Evolutionary conservation across 2,113 vertebrate species (phyloP).

Genomic region (Prochilodus magdalenae): DNA sequence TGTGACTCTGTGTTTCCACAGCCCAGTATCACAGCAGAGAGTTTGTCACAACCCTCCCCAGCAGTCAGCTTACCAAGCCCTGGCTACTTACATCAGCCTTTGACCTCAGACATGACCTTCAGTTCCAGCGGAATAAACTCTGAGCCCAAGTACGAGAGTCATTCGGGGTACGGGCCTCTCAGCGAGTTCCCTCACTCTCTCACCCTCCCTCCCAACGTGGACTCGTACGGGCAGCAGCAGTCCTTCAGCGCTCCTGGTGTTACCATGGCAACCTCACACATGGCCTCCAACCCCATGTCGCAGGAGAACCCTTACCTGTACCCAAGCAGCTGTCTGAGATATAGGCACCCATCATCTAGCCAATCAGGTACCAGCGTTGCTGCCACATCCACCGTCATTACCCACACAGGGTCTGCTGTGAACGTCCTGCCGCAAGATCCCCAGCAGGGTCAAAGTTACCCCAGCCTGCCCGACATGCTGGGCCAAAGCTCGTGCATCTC

Average conservation of each 20-base stretch:
- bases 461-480: slow-evolving; percentile 57
- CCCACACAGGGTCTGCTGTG: slow-evolving; percentile 69
- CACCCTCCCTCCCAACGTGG: slow-evolving; percentile 56
- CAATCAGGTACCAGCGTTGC: slow-evolving; percentile 42
- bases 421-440: slow-evolving; percentile 48
- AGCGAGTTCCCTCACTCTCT: slow-evolving; percentile 58
- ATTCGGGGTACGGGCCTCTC: slow-evolving; percentile 58
- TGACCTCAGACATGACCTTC: slow-evolving; percentile 55
- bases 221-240: slow-evolving; percentile 45
- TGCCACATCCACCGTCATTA: slow-evolving; percentile 76
- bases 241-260: slow-evolving; percentile 60
- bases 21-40: slow-evolving; percentile 66
- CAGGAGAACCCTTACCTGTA: slow-evolving; percentile 66
- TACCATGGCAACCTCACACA: slow-evolving; percentile 51
- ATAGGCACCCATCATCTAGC: slow-evolving; percentile 61
- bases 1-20: slow-evolving; percentile 42
- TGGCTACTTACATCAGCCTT: slow-evolving; percentile 51
- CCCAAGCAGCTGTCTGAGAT: slow-evolving; percentile 68
- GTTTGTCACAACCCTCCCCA: slow-evolving; percentile 63
- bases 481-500: slow-evolving; percentile 58
- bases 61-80: slow-evolving; percentile 54
- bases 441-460: slow-evolving; percentile 66
- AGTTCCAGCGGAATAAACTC: slow-evolving; percentile 45
- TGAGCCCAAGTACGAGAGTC: slow-evolving; percentile 60
- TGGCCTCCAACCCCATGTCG: slow-evolving; percentile 60